These are phyloP conservation scores for Cylindroiulus punctatus DNA, from an alignment of 2,888 invertebrate species.

Conservation along the genomic window DNA sequence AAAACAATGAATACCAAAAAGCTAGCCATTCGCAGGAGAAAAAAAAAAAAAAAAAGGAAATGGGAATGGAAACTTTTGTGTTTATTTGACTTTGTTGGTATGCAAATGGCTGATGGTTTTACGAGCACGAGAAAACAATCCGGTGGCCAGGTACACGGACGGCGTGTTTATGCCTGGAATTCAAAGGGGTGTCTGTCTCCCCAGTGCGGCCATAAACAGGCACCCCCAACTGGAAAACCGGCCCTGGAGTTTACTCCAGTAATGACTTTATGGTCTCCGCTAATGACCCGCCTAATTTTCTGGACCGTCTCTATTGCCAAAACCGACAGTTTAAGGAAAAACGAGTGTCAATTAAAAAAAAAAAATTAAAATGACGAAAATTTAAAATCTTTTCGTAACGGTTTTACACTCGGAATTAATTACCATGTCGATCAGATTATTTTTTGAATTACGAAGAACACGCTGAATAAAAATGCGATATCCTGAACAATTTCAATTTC, in stretches of 20 bases:
- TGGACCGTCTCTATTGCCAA: not conserved
- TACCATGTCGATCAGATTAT: too few relatives aligned
- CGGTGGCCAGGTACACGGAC: not conserved
- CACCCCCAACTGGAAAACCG: constrained; percentile 6
- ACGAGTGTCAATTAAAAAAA: too few relatives aligned
- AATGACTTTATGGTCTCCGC: constrained; percentile 15
- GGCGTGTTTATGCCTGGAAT: constrained; percentile 40
- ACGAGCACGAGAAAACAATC: constrained; percentile 50
- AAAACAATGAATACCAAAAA: constrained; percentile 53
- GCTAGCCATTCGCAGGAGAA: not conserved
- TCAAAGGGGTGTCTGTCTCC: constrained; percentile 43
- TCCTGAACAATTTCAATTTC: too few relatives aligned
- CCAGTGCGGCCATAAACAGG: not conserved
- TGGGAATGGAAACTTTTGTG: constrained; percentile 51
- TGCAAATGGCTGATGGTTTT: constrained; percentile 50
- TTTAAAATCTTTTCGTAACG: too few relatives aligned
- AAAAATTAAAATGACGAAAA: too few relatives aligned
- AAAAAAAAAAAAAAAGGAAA: constrained; percentile 27
- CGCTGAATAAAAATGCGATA: too few relatives aligned
- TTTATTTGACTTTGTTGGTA: constrained; percentile 51
- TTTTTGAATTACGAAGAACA: too few relatives aligned
- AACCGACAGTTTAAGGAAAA: too few relatives aligned
- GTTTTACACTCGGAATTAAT: too few relatives aligned
- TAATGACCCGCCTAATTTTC: constrained; percentile 40
- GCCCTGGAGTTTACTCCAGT: constrained; percentile 33